Conservation (phyloP, 2,888 invertebrate species). For the Argyresthia albistria region DNA sequence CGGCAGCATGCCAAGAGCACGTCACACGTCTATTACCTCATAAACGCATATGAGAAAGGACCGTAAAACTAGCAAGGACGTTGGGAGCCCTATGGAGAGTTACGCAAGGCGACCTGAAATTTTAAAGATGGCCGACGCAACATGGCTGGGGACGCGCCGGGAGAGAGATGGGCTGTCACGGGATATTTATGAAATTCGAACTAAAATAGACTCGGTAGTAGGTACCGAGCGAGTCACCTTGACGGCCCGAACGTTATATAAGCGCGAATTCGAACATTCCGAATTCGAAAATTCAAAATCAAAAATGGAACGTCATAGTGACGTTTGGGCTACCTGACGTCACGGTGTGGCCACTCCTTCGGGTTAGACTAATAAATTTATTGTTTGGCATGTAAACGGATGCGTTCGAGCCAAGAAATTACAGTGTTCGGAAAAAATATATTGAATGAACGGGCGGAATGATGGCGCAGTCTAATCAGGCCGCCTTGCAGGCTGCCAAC, state of each 20-base stretch:
- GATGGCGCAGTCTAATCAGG: slow-evolving; percentile 61
- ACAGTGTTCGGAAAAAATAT: slow-evolving; percentile 68
- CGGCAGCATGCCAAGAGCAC: slow-evolving; percentile 67
- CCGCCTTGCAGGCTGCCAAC: slow-evolving; percentile 56
- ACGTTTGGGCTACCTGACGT: slow-evolving; percentile 33
- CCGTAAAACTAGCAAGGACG: slow-evolving; percentile 69
- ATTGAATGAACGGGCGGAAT: slow-evolving; percentile 67
- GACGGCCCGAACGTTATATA: slow-evolving; percentile 57
- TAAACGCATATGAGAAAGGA: slow-evolving; percentile 59
- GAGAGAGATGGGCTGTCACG: slow-evolving; percentile 68
- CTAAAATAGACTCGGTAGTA: slow-evolving; percentile 66
- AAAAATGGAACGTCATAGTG: slow-evolving; percentile 27
- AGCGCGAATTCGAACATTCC: slow-evolving; percentile 38
- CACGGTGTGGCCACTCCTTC: slow-evolving; percentile 66
- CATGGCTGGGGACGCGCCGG: slow-evolving; percentile 53
- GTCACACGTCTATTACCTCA: slow-evolving; percentile 62
- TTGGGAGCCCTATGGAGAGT: slow-evolving; percentile 26
- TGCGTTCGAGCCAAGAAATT: slow-evolving; percentile 72
- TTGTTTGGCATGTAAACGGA: slow-evolving; percentile 73
- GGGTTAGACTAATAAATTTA: slow-evolving; percentile 66
- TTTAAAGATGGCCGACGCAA: slow-evolving; percentile 50
- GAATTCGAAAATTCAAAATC: slow-evolving; percentile 37
- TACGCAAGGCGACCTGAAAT: slow-evolving; percentile 38
- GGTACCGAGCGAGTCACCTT: slow-evolving; percentile 66
- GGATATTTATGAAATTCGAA: slow-evolving; percentile 71